Conservation (phyloP, 2,888 invertebrate species). For the Chymomyza amoena region DNA sequence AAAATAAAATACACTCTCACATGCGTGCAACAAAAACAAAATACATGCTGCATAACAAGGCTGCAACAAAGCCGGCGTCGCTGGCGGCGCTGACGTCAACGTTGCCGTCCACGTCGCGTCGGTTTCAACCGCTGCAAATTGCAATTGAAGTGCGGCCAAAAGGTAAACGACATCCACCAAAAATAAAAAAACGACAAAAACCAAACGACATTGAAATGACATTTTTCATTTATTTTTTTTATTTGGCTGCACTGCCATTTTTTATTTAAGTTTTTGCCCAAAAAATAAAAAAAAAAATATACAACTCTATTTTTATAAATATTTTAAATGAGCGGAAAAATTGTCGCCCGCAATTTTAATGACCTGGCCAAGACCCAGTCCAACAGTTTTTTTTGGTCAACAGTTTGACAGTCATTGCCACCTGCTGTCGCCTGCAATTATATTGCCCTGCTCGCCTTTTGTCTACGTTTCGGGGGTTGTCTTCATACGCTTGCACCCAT, state of each 20-base stretch:
- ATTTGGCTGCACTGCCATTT: constrained; percentile 19
- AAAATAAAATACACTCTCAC: background rate
- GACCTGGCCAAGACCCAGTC: background rate
- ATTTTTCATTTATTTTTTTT: constrained; percentile 66
- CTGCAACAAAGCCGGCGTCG: constrained; percentile 10
- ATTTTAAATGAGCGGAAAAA: constrained; percentile 1
- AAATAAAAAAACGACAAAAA: constrained; percentile 52
- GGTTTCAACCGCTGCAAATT: constrained; percentile 58
- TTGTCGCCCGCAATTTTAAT: constrained; percentile 1
- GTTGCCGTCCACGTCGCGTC: constrained; percentile 29
- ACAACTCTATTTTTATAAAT: background rate
- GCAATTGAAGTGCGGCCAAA: constrained; percentile 71
- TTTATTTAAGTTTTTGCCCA: background rate
- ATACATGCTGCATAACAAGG: constrained; percentile 4
- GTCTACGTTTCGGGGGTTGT: constrained; percentile 2
- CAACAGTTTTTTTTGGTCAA: constrained; percentile 1
- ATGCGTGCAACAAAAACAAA: constrained; percentile 15
- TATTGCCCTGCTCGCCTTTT: constrained; percentile 15
- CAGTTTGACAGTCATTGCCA: constrained; percentile 50
- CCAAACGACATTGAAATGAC: constrained; percentile 75
- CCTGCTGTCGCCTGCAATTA: constrained; percentile 41
- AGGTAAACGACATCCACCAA: constrained; percentile 76
- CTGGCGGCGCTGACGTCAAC: constrained; percentile 1
- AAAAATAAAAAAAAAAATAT: background rate
- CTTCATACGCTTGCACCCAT: background rate